Percentiles rank a stretch among this genome's conserved stretches.
phyloP scores from a whole-genome alignment of 2,113 vertebrate species.

The Otocyon megalotis region DNA sequence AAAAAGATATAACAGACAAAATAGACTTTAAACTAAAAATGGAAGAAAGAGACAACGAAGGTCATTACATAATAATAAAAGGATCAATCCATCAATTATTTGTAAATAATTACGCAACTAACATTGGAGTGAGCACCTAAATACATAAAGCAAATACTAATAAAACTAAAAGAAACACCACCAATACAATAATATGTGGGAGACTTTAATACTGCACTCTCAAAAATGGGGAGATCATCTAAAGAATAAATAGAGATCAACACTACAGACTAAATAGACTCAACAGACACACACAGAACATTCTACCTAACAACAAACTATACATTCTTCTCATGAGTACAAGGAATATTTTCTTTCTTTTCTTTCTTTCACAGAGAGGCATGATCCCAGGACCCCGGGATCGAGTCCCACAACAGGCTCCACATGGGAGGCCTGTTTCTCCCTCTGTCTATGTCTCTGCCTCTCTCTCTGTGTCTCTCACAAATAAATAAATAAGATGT shows the following conservation, averaged over 20 bases:
- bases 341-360: neutral
- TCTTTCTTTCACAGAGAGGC: no score
- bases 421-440: no score
- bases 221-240: neutral
- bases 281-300: neutral
- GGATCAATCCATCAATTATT: neutral
- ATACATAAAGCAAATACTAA: neutral
- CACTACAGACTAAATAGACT: neutral
- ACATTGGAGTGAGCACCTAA: neutral
- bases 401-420: no score
- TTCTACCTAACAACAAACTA: neutral
- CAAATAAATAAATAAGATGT: no score
- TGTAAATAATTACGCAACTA: neutral
- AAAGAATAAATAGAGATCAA: neutral
- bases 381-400: no score
- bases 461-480: no score
- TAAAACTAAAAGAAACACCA: neutral
- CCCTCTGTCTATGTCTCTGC: no score
- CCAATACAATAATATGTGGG: neutral
- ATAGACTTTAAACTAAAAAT: neutral
- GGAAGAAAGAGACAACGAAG: neutral
- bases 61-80: neutral
- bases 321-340: neutral
- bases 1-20: neutral
- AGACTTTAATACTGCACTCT: neutral